These are phyloP conservation scores for Toxotes lorentzi DNA, from an alignment of 2,797 vertebrate genomes.

Conservation along the genomic window DNA sequence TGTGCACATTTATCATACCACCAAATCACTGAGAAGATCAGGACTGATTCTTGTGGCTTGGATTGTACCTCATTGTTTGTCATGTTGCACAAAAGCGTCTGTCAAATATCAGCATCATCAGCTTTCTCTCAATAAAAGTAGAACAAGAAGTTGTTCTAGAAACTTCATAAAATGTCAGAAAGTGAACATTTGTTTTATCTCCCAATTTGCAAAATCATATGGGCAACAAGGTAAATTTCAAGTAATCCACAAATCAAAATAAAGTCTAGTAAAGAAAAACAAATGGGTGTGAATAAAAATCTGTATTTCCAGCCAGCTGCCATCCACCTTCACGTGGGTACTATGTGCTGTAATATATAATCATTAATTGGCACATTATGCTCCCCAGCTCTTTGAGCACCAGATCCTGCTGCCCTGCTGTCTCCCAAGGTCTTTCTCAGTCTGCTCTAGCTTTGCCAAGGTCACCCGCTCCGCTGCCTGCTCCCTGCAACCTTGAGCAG, in stretches of 20 bases:
- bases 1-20: neutral
- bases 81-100: neutral
- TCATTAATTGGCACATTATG: constrained; percentile 75
- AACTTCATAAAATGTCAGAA: neutral
- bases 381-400: constrained; percentile 70
- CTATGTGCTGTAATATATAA: constrained; percentile 69
- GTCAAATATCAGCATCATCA: neutral
- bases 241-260: neutral
- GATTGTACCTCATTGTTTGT: neutral
- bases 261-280: neutral
- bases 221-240: neutral
- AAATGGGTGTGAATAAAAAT: constrained; percentile 39
- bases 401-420: constrained; percentile 73
- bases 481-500: constrained; percentile 78
- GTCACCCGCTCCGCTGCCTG: constrained; percentile 68
- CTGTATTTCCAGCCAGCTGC: constrained; percentile 33
- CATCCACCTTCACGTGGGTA: constrained; percentile 41
- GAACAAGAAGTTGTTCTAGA: neutral
- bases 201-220: neutral
- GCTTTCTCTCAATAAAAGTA: neutral
- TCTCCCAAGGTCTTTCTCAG: constrained; percentile 78
- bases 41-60: neutral
- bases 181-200: neutral
- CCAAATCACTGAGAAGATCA: neutral
- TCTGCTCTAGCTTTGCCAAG: constrained; percentile 78